Conservation (phyloP, 1,140 invertebrate genomes). For the Dendroctonus ponderosae region DNA sequence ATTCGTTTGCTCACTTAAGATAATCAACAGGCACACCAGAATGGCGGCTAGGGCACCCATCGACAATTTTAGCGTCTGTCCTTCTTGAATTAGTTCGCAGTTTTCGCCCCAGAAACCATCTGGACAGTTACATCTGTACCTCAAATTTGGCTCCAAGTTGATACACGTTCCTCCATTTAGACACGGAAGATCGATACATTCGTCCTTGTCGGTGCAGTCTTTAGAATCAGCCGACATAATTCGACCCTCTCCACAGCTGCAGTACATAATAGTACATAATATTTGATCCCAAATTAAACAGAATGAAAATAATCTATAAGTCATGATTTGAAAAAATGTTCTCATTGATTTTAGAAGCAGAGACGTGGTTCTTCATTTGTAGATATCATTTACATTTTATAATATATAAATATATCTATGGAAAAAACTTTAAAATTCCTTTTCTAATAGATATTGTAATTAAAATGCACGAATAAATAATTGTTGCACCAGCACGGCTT, state of each 20-base stretch:
- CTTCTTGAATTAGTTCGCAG: constrained; percentile 90
- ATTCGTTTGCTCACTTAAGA: constrained; percentile 76
- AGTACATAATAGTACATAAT: too few species aligned
- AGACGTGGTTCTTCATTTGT: too few species aligned
- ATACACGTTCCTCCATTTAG: constrained; percentile 86
- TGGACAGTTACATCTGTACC: constrained; percentile 82
- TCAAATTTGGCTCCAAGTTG: constrained; percentile 81
- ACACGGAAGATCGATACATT: constrained; percentile 89
- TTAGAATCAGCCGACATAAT: constrained; percentile 84
- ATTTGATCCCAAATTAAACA: too few species aligned
- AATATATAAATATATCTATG: too few species aligned
- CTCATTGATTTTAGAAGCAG: too few species aligned
- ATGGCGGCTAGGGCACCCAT: constrained; percentile 92
- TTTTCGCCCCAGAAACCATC: constrained; percentile 91
- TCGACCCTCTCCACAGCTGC: constrained; percentile 87
- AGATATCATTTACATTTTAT: too few species aligned
- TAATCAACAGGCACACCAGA: constrained; percentile 89
- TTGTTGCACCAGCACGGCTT: too few species aligned
- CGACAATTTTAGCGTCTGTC: constrained; percentile 87
- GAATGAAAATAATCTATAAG: too few species aligned
- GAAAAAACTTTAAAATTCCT: too few species aligned
- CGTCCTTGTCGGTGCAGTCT: constrained; percentile 90
- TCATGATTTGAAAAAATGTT: too few species aligned
- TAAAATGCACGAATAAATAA: too few species aligned
- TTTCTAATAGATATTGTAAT: too few species aligned